These are phyloP conservation scores for Agrotis clavis DNA, from an alignment of 2,888 invertebrate species.

Conservation along the genomic window DNA sequence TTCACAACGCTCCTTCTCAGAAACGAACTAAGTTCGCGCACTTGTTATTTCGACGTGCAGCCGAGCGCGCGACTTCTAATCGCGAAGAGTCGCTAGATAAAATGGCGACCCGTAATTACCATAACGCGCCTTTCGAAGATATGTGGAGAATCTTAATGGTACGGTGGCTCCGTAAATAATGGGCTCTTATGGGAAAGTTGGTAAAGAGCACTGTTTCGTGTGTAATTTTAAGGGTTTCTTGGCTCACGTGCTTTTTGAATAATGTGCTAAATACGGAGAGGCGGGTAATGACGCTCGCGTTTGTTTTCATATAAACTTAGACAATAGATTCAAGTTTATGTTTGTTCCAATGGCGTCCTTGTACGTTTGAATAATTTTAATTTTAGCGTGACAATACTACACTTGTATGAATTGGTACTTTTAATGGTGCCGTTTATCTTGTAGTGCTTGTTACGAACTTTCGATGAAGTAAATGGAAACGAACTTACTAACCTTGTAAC, in stretches of 20 bases:
- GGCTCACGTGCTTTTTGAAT: slow-evolving; percentile 89
- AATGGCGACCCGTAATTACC: slow-evolving; percentile 91
- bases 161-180: slow-evolving; percentile 91
- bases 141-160: slow-evolving; percentile 91
- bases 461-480: slow-evolving; percentile 25
- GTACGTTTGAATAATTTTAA: slow-evolving; percentile 60
- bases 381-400: slow-evolving; percentile 51
- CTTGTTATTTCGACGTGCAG: slow-evolving; percentile 89
- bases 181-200: slow-evolving; percentile 91
- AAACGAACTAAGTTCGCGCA: slow-evolving; percentile 89
- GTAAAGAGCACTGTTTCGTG: slow-evolving; percentile 90
- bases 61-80: slow-evolving; percentile 86
- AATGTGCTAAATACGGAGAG: slow-evolving; percentile 85
- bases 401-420: slow-evolving; percentile 45
- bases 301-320: slow-evolving; percentile 80
- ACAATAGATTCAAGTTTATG: slow-evolving; percentile 65
- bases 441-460: slow-evolving; percentile 47
- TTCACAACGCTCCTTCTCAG: slow-evolving; percentile 84
- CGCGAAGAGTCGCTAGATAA: slow-evolving; percentile 89
- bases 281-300: slow-evolving; percentile 79
- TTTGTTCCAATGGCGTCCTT: slow-evolving; percentile 51
- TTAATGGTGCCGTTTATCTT: slow-evolving; percentile 52
- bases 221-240: slow-evolving; percentile 90
- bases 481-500: slow-evolving; percentile 49
- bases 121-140: slow-evolving; percentile 91